A percentile compares a stretch with the other conserved stretches of the same genome.
These are phyloP conservation scores for Euclidia mi DNA, from an alignment of 2,888 invertebrate genomes.

Conservation along the genomic window DNA sequence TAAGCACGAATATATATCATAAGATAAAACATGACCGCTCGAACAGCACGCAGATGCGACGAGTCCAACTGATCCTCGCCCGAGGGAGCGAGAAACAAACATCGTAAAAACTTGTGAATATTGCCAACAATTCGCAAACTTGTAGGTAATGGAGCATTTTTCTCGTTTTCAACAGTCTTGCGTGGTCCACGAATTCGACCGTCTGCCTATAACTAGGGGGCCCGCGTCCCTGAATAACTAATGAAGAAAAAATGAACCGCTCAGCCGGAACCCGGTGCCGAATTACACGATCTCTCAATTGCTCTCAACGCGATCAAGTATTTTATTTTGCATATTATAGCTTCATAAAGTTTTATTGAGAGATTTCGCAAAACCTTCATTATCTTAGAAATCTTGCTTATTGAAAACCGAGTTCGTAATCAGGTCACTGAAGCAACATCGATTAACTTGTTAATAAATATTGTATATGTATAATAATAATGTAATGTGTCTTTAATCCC, in stretches of 20 bases:
- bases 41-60: constrained; percentile 79
- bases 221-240: constrained; percentile 64
- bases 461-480: neutral
- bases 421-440: neutral
- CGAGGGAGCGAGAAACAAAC: constrained; percentile 71
- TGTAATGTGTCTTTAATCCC: neutral
- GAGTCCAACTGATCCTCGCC: constrained; percentile 74
- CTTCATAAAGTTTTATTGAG: constrained; percentile 67
- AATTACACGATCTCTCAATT: constrained; percentile 58
- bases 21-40: constrained; percentile 72
- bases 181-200: constrained; percentile 59
- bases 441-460: neutral
- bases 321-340: constrained; percentile 70
- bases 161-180: constrained; percentile 65
- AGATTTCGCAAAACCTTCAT: constrained; percentile 61
- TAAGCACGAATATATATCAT: constrained; percentile 62
- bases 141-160: constrained; percentile 73
- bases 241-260: constrained; percentile 70
- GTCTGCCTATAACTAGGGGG: constrained; percentile 40
- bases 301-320: constrained; percentile 63
- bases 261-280: constrained; percentile 52
- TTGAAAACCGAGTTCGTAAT: constrained; percentile 45
- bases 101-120: constrained; percentile 81
- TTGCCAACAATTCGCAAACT: constrained; percentile 76
- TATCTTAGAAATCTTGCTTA: constrained; percentile 61